A percentile compares a stretch with the other conserved stretches of the same genome.
These are phyloP conservation scores for Rhea pennata DNA, from an alignment of 2,113 vertebrate species.

Conservation along the genomic window DNA sequence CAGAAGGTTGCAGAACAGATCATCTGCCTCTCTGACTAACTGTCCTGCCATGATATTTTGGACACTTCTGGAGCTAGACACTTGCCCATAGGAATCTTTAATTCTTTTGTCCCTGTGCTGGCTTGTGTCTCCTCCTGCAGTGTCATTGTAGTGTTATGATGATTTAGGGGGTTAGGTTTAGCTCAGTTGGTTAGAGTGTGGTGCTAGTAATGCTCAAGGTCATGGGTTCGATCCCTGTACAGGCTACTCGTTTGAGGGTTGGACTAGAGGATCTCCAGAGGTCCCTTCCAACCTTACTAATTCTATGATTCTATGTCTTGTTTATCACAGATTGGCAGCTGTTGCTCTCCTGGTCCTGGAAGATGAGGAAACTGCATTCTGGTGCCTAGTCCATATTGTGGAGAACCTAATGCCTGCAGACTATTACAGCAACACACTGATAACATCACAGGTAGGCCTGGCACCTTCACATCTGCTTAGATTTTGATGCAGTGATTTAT, in stretches of 20 bases:
- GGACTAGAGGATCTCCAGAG: no score
- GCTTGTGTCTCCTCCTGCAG: not conserved
- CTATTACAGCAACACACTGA: slow-evolving; percentile 91
- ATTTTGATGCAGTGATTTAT: not conserved
- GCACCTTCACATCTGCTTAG: not conserved
- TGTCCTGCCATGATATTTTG: not conserved
- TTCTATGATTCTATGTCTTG: not conserved
- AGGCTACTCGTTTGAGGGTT: no score
- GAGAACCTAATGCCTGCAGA: slow-evolving; percentile 91
- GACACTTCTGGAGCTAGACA: not conserved
- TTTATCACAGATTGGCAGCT: slow-evolving; percentile 85
- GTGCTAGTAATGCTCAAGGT: no score
- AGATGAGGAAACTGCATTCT: slow-evolving; percentile 92
- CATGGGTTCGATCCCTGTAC: no score
- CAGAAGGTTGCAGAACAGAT: not conserved
- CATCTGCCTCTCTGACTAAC: not conserved
- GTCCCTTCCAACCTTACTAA: no score
- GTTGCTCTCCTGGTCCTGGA: slow-evolving; percentile 89
- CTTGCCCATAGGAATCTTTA: not conserved
- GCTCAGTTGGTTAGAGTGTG: no score
- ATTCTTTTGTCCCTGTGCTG: not conserved
- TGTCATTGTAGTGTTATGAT: not conserved
- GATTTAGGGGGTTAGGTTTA: no score
- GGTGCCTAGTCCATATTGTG: slow-evolving; percentile 91
- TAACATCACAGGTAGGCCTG: slow-evolving; percentile 88